phyloP scores from a whole-genome alignment of 2,888 invertebrate genomes.

The Eupeodes luniger region DNA sequence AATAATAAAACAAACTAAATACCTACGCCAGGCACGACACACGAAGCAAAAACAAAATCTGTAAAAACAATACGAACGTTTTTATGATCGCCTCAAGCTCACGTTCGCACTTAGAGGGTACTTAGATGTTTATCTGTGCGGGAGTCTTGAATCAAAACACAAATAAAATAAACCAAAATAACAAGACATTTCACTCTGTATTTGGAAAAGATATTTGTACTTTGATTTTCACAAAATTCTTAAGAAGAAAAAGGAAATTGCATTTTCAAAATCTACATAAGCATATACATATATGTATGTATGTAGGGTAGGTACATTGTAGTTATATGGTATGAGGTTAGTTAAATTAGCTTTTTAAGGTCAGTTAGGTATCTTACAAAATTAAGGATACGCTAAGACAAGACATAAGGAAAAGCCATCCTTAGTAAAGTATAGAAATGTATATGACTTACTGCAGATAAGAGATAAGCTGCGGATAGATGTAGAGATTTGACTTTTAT shows the following conservation, averaged over 20 bases:
- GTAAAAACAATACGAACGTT: constrained; percentile 9
- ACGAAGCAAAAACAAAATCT: neutral
- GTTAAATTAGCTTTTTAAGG: no score
- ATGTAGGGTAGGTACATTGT: no score
- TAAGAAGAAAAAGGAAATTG: neutral
- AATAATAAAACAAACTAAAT: constrained; percentile 38
- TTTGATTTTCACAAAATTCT: no score
- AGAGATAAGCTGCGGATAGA: no score
- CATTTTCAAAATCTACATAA: neutral
- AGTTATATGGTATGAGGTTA: no score
- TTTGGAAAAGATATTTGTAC: neutral
- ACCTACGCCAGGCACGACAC: neutral
- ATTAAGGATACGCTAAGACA: no score
- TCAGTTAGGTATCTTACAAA: no score
- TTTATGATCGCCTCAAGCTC: constrained; percentile 62
- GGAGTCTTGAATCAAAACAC: constrained; percentile 40
- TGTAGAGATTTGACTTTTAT: no score
- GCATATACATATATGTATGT: no score
- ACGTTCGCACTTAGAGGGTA: constrained; percentile 71
- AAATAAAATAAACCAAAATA: constrained; percentile 41
- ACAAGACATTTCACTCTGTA: constrained; percentile 13
- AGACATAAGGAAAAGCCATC: no score
- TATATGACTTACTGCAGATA: no score
- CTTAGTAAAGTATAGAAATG: no score
- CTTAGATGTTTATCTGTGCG: constrained; percentile 58